Evolutionary conservation across 1,140 invertebrate species (phyloP), one percentile per base, ranked within the genome.

Genomic region (Drosophila sp.): DNA sequence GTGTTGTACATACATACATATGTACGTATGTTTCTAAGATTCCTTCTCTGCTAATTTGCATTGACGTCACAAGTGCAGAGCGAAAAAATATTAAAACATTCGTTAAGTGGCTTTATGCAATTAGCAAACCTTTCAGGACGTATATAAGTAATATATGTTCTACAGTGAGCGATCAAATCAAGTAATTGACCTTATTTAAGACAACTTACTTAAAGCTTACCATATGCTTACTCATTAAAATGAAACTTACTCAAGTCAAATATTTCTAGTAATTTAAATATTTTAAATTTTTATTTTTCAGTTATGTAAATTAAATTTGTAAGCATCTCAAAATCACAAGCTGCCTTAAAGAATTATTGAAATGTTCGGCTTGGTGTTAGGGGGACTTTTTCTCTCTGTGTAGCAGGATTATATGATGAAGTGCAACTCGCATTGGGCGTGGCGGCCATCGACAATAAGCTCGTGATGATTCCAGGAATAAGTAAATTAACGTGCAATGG

Each of bases 31-130:
- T 40, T 14, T 29, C 32, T 9, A n/a, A 25, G 9, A 36, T 62
- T 16, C 7, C 29, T 14, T 6, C 11, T 7, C 50, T 18, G 25
- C 48, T 50, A 45, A 41, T 53, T 48, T 62, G 46, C 54, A 72
- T 69, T 74, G 71, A 73, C 71, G 71, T 73, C 71, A 73, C 51
- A 65, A 11, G 13, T 9, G 36, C 27, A 14, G 48, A 2, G 18
- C 4, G 13, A 11, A 16, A 5, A 56, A 54, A 54, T 2, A 13
- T 9, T 21, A 21, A 34, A 50, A 14, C 0, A 18, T 32, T 45
- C 14, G 7, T 27, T 21, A 13, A 45, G 36, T 54, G 18, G 21
- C 21, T 21, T 21, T 4, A 46, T 25, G 3, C n/a, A 53, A 25
- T 36, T 56, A n/a, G 14, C 36, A 18, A 11, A 25, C n/a, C 2